Conservation (phyloP, 2,888 invertebrate genomes). For the Nomada hirtipes region DNA sequence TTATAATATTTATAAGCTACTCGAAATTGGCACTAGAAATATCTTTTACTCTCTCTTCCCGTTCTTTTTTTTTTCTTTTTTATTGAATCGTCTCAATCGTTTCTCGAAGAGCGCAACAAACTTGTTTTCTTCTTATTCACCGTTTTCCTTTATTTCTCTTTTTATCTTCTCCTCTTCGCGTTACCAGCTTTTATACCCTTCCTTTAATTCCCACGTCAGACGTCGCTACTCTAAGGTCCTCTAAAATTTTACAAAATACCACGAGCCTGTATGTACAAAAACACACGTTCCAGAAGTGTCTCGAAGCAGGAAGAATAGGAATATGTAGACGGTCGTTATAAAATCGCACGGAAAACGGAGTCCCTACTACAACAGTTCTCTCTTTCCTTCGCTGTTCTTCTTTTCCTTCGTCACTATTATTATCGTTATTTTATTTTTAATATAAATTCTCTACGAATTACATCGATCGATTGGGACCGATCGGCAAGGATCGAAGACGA, state of each 20-base stretch:
- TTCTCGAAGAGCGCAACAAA: conserved; percentile 19
- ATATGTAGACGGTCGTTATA: conserved; percentile 23
- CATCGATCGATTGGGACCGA: conserved; percentile 31
- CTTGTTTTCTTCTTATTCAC: neutral
- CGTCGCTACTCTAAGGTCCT: conserved; percentile 31
- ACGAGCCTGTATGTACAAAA: conserved; percentile 55
- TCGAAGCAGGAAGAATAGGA: conserved; percentile 43
- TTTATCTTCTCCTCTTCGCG: neutral
- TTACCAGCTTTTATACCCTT: neutral
- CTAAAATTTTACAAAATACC: conserved; percentile 58
- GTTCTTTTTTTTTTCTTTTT: neutral
- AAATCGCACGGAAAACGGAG: conserved; percentile 27
- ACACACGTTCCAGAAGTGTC: conserved; percentile 20
- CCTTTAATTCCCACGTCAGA: neutral
- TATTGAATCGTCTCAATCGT: conserved; percentile 1
- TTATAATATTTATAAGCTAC: conserved; percentile 66
- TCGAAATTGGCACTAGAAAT: conserved; percentile 64
- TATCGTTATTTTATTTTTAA: neutral
- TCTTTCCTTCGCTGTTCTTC: neutral
- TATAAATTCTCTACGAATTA: conserved; percentile 4
- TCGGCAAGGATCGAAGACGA: conserved; percentile 45
- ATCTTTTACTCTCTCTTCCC: conserved; percentile 2
- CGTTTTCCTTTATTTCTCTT: neutral
- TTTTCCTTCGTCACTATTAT: neutral
- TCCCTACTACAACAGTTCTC: neutral